These are phyloP conservation scores for Laticauda laticaudata DNA, from an alignment of 2,113 vertebrate genomes.

Conservation along the genomic window DNA sequence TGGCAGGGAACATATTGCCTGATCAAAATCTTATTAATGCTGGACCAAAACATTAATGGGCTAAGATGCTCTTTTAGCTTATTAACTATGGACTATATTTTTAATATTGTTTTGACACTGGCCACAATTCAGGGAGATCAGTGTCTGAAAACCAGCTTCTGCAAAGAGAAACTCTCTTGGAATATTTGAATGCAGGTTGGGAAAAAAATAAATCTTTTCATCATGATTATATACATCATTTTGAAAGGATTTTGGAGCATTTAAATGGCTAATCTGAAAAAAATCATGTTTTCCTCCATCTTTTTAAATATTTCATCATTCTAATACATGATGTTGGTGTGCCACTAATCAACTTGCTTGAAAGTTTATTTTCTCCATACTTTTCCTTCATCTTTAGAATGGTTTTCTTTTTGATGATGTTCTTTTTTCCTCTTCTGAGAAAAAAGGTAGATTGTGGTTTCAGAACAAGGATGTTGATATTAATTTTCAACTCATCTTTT, in stretches of 20 bases:
- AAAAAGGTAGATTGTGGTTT: background rate
- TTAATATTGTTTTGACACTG: background rate
- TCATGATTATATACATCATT: background rate
- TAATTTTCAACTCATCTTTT: background rate
- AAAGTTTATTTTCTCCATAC: background rate
- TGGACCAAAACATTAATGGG: constrained; percentile 1
- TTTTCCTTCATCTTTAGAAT: background rate
- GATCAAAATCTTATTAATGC: background rate
- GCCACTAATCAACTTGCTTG: background rate
- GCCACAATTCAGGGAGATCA: background rate
- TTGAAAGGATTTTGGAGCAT: background rate
- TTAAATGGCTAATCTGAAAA: background rate
- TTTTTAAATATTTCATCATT: background rate
- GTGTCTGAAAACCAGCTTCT: constrained; percentile 6
- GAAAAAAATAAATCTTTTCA: background rate
- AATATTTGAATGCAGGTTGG: background rate
- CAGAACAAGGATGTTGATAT: background rate
- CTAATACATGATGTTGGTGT: background rate
- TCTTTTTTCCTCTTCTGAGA: background rate
- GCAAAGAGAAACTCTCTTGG: background rate
- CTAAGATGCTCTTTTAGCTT: constrained; percentile 7
- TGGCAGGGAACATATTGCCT: constrained; percentile 7
- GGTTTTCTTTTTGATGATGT: background rate
- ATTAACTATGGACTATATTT: background rate
- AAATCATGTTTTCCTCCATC: background rate